Evolutionary conservation across 2,797 vertebrate species (phyloP).

Genomic region (Lacerta viridis): DNA sequence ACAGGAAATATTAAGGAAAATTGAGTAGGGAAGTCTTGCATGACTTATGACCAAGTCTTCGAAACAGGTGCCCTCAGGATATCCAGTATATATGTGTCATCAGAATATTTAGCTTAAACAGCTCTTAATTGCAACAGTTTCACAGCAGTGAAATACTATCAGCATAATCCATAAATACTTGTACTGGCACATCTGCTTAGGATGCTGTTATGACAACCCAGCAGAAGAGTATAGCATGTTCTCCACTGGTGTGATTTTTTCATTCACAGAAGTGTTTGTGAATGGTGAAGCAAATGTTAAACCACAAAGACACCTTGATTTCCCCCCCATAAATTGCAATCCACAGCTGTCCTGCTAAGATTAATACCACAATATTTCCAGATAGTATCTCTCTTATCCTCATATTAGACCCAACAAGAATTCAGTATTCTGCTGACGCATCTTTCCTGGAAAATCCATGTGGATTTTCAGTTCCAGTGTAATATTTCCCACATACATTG

Average conservation of each 20-base stretch:
- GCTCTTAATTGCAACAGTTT: slow-evolving; percentile 19
- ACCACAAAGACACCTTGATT: neutral
- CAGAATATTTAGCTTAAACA: neutral
- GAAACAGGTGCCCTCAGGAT: slow-evolving; percentile 45
- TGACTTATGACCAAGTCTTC: slow-evolving; percentile 44
- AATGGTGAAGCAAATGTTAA: no score
- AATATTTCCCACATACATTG: neutral
- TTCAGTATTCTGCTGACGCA: neutral
- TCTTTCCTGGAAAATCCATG: neutral
- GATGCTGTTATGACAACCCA: neutral
- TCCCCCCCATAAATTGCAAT: neutral
- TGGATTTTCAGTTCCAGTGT: neutral
- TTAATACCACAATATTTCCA: neutral
- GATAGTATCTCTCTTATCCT: neutral
- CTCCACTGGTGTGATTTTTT: neutral
- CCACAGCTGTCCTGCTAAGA: neutral
- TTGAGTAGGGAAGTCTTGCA: slow-evolving; percentile 15
- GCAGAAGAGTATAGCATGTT: neutral
- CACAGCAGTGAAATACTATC: neutral
- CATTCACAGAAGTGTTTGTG: no score
- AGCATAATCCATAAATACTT: neutral
- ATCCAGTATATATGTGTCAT: slow-evolving; percentile 14
- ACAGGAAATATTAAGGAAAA: slow-evolving; percentile 52
- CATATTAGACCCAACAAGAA: neutral
- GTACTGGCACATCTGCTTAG: neutral